Evolutionary conservation across 2,888 invertebrate genomes (phyloP).

Genomic region (Himalopsyche tibetana): DNA sequence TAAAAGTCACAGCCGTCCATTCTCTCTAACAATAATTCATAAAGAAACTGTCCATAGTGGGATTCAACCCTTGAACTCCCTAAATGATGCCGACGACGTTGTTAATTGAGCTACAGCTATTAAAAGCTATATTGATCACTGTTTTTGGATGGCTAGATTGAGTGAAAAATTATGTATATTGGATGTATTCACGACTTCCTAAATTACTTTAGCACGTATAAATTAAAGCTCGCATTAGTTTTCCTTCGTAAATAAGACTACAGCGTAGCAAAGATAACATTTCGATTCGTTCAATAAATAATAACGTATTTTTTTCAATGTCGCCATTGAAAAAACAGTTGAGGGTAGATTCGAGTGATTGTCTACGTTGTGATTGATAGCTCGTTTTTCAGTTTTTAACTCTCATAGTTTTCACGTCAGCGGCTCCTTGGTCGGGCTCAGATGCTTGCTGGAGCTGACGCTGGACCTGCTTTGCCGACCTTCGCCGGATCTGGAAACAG

Average conservation of each 20-base stretch:
- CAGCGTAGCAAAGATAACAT: background rate
- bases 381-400: constrained; percentile 28
- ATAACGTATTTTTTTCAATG: constrained; percentile 31
- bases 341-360: constrained; percentile 46
- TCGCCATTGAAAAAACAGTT: constrained; percentile 43
- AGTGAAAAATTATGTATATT: too few relatives aligned
- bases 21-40: too few relatives aligned
- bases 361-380: constrained; percentile 3
- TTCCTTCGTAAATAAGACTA: background rate
- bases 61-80: too few relatives aligned
- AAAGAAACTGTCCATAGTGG: too few relatives aligned
- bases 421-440: constrained; percentile 73
- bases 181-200: too few relatives aligned
- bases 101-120: too few relatives aligned
- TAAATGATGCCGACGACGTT: too few relatives aligned
- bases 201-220: too few relatives aligned
- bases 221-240: background rate
- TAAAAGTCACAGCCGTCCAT: too few relatives aligned
- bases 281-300: constrained; percentile 40
- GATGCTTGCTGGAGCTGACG: constrained; percentile 71
- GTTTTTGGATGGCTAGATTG: too few relatives aligned
- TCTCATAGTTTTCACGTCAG: constrained; percentile 68
- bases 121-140: too few relatives aligned
- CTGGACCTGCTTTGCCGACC: constrained; percentile 73
- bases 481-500: constrained; percentile 71